These are phyloP conservation scores for Acanthurus leucopareius DNA, from an alignment of 2,797 vertebrate species.

Conservation along the genomic window DNA sequence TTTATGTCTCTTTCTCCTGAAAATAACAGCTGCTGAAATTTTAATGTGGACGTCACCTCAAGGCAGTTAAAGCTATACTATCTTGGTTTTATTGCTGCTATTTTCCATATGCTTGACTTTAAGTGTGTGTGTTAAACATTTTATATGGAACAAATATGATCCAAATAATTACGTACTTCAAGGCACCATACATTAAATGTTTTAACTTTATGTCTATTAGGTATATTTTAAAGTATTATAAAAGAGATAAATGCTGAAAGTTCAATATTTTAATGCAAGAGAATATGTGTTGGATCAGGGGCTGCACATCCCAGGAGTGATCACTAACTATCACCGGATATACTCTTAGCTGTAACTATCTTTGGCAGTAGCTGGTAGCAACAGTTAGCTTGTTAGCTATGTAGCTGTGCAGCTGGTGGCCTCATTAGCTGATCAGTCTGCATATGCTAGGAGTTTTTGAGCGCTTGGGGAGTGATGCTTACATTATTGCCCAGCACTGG, in stretches of 20 bases:
- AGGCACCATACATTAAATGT: neutral
- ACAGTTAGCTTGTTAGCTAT: too few species aligned
- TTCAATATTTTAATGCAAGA: too few species aligned
- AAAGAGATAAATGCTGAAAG: neutral
- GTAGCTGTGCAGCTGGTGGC: too few species aligned
- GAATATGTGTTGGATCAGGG: too few species aligned
- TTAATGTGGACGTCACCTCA: neutral
- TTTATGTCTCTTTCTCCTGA: neutral
- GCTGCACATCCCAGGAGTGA: too few species aligned
- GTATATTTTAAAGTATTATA: neutral
- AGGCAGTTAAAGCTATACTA: neutral
- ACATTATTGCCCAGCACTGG: too few species aligned
- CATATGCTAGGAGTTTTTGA: too few species aligned
- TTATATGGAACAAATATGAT: conserved; percentile 1
- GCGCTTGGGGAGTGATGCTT: too few species aligned
- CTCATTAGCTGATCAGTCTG: too few species aligned
- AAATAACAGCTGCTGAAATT: neutral
- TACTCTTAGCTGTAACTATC: too few species aligned
- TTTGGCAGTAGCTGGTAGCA: too few species aligned
- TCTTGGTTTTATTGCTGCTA: neutral
- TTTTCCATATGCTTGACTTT: neutral
- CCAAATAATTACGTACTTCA: neutral
- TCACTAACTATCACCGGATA: too few species aligned
- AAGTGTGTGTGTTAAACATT: neutral
- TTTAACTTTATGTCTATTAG: neutral